Conservation (phyloP, 2,113 vertebrate species). For the Gymnarchus niloticus region DNA sequence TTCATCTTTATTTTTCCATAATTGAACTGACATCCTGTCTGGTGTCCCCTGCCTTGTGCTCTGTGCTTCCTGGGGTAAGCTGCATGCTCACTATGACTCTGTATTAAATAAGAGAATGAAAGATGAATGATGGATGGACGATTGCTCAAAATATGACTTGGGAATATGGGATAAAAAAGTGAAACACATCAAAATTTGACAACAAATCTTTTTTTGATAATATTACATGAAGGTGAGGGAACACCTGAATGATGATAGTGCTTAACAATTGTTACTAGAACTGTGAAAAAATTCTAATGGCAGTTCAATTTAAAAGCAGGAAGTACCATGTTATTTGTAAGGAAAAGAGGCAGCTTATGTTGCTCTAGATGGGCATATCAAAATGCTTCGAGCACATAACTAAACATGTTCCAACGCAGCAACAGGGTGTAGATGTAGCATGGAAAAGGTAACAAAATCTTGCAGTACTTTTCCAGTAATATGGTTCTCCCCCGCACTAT, state of each 20-base stretch:
- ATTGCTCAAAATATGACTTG: too few relatives aligned
- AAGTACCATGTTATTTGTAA: neutral
- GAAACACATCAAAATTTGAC: neutral
- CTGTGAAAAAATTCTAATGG: neutral
- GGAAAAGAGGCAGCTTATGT: neutral
- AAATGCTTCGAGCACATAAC: neutral
- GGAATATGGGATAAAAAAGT: neutral
- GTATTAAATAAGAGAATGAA: too few relatives aligned
- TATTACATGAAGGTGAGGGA: neutral
- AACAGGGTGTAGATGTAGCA: constrained; percentile 19
- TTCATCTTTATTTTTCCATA: neutral
- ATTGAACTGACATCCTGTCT: neutral
- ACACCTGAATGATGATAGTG: too few relatives aligned
- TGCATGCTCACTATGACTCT: neutral
- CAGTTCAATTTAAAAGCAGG: neutral
- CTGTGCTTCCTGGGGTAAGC: neutral
- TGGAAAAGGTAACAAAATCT: neutral
- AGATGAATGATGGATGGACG: too few relatives aligned
- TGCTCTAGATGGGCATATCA: neutral
- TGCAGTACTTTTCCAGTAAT: neutral
- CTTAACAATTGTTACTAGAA: neutral
- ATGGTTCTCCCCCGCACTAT: neutral
- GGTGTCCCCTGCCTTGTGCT: neutral
- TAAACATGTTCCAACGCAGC: constrained; percentile 33
- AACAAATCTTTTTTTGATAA: neutral